phyloP scores from a whole-genome alignment of 2,797 vertebrate species.

The Antrozous pallidus region DNA sequence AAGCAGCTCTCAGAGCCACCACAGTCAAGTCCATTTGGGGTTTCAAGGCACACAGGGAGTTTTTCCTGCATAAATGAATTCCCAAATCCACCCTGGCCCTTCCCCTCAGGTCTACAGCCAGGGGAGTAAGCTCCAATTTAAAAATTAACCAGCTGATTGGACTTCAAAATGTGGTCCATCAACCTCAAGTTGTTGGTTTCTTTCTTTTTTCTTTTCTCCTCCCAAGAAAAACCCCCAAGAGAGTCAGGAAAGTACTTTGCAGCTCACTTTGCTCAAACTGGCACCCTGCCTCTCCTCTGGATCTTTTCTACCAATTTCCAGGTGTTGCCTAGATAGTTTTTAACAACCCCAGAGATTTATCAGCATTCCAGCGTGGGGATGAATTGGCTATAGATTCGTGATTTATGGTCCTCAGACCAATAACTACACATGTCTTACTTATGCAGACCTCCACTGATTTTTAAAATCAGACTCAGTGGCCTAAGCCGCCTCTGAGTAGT shows the following conservation, averaged over 20 bases:
- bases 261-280: slow-evolving; percentile 11
- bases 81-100: neutral
- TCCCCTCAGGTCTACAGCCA: neutral
- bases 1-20: slow-evolving; percentile 16
- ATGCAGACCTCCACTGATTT: neutral
- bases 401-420: neutral
- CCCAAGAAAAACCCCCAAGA: neutral
- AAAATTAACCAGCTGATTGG: slow-evolving; percentile 46
- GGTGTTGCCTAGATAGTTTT: neutral
- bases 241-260: neutral
- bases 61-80: neutral
- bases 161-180: slow-evolving; percentile 33
- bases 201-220: neutral
- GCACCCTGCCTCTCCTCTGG: neutral
- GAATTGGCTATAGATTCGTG: slow-evolving; percentile 3
- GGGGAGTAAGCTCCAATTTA: neutral
- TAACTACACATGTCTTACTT: neutral
- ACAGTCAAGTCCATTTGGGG: neutral
- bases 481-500: neutral
- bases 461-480: slow-evolving; percentile 7
- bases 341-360: slow-evolving; percentile 1
- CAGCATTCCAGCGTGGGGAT: neutral
- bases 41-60: neutral
- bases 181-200: neutral
- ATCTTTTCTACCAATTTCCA: slow-evolving; percentile 38